phyloP scores from a whole-genome alignment of 1,140 invertebrate genomes.

The Aculops lycopersici region DNA sequence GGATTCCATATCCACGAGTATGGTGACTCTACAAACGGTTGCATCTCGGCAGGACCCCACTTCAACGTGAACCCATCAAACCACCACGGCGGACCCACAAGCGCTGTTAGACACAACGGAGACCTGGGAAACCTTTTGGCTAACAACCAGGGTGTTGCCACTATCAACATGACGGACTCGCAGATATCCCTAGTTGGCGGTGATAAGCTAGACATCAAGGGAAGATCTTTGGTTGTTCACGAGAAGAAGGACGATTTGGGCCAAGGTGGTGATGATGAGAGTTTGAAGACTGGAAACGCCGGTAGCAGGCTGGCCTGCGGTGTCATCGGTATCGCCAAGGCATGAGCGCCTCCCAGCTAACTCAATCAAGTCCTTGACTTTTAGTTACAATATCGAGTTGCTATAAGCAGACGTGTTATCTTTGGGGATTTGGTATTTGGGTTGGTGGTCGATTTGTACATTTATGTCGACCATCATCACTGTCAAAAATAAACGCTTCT shows the following conservation, averaged over 20 bases:
- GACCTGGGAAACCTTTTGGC: slow-evolving; percentile 18
- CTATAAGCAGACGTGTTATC: no score
- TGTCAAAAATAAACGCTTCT: no score
- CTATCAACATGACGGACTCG: slow-evolving; percentile 16
- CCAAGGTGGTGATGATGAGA: slow-evolving; percentile 61
- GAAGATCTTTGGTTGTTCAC: slow-evolving; percentile 26
- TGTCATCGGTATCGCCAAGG: slow-evolving; percentile 45
- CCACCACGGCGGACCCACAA: slow-evolving; percentile 9
- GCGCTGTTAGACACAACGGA: neutral
- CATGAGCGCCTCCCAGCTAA: no score
- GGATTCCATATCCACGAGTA: slow-evolving; percentile 93
- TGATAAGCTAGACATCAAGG: slow-evolving; percentile 21
- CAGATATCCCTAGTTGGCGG: slow-evolving; percentile 13
- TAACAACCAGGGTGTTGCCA: slow-evolving; percentile 14
- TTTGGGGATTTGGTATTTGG: no score
- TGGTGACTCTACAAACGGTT: slow-evolving; percentile 64
- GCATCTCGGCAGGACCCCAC: slow-evolving; percentile 12
- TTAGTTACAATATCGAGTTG: no score
- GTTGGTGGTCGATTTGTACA: no score
- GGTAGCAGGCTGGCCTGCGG: slow-evolving; percentile 78
- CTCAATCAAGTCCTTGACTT: no score
- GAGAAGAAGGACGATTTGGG: slow-evolving; percentile 80
- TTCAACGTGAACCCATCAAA: slow-evolving; percentile 11
- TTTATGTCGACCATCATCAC: no score
- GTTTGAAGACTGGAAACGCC: slow-evolving; percentile 82